Conservation (phyloP, 2,797 vertebrate species). For the Poeciliopsis paucimaculata region DNA sequence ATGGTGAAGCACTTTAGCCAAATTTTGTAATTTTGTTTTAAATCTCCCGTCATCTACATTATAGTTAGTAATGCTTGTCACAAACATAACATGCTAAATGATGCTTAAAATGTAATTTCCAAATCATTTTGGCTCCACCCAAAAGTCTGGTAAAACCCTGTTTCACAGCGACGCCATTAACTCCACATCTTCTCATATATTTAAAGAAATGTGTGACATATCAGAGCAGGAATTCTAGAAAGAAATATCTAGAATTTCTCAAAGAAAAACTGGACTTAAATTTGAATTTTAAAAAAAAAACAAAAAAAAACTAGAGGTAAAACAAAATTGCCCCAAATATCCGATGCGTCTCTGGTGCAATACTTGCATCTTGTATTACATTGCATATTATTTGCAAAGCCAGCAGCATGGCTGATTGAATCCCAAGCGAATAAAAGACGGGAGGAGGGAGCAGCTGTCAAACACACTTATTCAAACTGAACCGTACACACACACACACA, state of each 20-base stretch:
- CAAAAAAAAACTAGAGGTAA: neutral
- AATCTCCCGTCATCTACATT: neutral
- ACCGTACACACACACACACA: slow-evolving; percentile 19
- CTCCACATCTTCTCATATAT: neutral
- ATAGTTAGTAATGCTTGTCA: neutral
- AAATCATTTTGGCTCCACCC: neutral
- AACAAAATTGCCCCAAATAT: neutral
- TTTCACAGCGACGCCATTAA: neutral
- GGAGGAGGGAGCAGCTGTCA: slow-evolving; percentile 40
- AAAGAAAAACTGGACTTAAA: neutral
- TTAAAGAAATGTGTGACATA: neutral
- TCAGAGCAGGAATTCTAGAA: neutral
- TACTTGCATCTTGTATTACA: slow-evolving; percentile 1
- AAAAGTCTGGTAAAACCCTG: neutral
- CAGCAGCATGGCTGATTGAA: slow-evolving; percentile 62
- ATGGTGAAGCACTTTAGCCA: neutral
- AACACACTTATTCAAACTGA: slow-evolving; percentile 31
- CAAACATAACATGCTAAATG: neutral
- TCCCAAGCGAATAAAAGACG: slow-evolving; percentile 44
- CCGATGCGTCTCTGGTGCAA: neutral
- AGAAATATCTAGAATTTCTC: neutral
- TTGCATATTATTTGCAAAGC: neutral
- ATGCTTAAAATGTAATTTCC: neutral
- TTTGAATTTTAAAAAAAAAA: neutral
- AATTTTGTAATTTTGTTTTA: neutral